phyloP scores from a whole-genome alignment of 2,113 vertebrate species.

The Oryzias celebensis region DNA sequence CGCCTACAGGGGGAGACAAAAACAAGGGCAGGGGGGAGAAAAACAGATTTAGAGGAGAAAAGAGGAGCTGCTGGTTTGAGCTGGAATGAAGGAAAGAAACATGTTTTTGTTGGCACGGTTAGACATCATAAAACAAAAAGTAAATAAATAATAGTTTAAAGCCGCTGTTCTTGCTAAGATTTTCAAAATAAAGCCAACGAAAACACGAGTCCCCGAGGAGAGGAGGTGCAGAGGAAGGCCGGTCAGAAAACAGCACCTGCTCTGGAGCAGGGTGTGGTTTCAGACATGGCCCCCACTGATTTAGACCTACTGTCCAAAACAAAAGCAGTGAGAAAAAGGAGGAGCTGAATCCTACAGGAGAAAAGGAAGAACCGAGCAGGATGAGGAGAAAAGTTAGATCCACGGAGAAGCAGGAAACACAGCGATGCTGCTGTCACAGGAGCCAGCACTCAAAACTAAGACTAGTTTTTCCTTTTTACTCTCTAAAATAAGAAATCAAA shows the following conservation, averaged over 20 bases:
- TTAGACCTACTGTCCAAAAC: neutral
- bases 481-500: too few species aligned
- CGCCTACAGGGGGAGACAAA: slow-evolving; percentile 81
- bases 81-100: slow-evolving; percentile 7
- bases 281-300: neutral
- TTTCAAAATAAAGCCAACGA: slow-evolving; percentile 47
- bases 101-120: slow-evolving; percentile 61
- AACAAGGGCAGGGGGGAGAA: slow-evolving; percentile 27
- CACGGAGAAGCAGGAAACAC: slow-evolving; percentile 5
- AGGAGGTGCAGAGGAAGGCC: slow-evolving; percentile 10
- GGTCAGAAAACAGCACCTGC: slow-evolving; percentile 31
- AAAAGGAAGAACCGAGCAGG: slow-evolving; percentile 30
- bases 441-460: neutral
- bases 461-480: neutral
- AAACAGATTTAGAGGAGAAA: neutral
- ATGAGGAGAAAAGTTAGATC: slow-evolving; percentile 6
- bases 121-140: too few species aligned
- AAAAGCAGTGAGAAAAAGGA: slow-evolving; percentile 32
- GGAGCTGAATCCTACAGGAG: slow-evolving; percentile 49
- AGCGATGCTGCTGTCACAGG: neutral
- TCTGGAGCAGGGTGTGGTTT: slow-evolving; percentile 9
- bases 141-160: too few species aligned
- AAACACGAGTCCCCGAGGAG: slow-evolving; percentile 50
- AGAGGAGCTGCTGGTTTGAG: neutral
- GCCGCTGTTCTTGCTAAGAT: too few species aligned